Base-by-base conservation (phyloP, 2,888 invertebrate genomes). In the Gari tellinella region DNA sequence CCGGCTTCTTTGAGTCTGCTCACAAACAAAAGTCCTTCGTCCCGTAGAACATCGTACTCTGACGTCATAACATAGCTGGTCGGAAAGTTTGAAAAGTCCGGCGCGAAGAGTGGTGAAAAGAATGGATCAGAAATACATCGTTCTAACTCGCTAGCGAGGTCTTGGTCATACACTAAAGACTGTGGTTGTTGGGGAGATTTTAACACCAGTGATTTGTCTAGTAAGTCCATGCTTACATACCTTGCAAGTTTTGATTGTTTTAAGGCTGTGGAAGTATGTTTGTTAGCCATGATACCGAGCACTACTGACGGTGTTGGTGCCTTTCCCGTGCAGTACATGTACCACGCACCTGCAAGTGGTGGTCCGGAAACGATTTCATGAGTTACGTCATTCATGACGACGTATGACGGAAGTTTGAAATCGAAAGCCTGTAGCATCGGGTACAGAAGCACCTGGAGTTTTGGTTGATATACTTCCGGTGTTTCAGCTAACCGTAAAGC, bases 1-100 rank as follows among this genome's bases (percentile, higher is more conserved):
- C 86, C 86, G 7, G 72, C 77, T 19, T 73, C 77, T 56, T 76
- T 53, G 57, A 91, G 73, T 63, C 90, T 58, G 23, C 84, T 64
- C 0, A 85, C 89, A 72, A 90, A 92, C 68, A 92, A 78, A 4
- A 87, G 58, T 7, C 86, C 86, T 43, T 92, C 92, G 66, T 92
- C 91, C 3, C 91, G 63, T 0, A 92, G 81, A 5, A 90, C 83
- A 66, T 92, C 92, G 69, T 86, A 90, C 56, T 91, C 87, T 19
- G 88, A 85, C 4, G 90, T 89, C 12, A 89, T 57, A 4, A 92
- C 72, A 48, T 88, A 87, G 0, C 91, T 78, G 14, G 79, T 72
- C 5, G 92, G 90, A n/a, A 91, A 69, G 4, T 75, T 83, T 2
- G 66, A 41, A 31, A 78, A 72, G 43, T 88, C 82, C 1, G 58